Conservation (phyloP, 2,797 vertebrate species). For the Enteromius trimaculatus region DNA sequence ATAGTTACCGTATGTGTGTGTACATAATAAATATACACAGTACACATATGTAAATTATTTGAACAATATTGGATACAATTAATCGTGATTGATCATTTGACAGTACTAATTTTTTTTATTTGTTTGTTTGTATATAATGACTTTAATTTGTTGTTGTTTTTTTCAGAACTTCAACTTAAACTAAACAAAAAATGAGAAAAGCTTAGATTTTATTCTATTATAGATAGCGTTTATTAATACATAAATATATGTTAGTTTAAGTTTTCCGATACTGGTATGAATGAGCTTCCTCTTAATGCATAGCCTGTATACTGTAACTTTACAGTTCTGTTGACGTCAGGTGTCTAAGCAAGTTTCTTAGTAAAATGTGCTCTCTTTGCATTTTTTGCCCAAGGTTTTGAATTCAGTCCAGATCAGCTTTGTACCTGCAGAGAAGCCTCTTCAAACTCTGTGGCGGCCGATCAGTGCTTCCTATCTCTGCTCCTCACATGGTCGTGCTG, state of each 20-base stretch:
- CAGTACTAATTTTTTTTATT: no score
- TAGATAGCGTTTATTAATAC: background rate
- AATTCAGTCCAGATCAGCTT: background rate
- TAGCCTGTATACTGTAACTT: background rate
- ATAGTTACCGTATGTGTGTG: no score
- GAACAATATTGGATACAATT: no score
- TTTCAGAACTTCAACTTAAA: no score
- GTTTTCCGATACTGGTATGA: background rate
- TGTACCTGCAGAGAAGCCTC: constrained; percentile 21
- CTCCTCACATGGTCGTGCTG: background rate
- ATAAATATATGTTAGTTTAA: background rate
- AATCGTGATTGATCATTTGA: no score
- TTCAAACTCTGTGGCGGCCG: constrained; percentile 19
- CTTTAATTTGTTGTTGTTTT: no score
- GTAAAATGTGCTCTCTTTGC: constrained; percentile 5
- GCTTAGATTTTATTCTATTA: background rate
- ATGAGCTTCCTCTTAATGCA: background rate
- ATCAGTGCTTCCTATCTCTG: constrained; percentile 9
- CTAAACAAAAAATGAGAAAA: no score
- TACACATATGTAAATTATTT: no score
- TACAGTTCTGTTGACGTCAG: constrained; percentile 26
- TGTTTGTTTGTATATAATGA: no score
- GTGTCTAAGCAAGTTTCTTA: constrained; percentile 3
- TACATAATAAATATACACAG: no score
- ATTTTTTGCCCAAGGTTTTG: constrained; percentile 33